Evolutionary conservation across 2,797 vertebrate species (phyloP).

Genomic region (Taeniopygia guttata): DNA sequence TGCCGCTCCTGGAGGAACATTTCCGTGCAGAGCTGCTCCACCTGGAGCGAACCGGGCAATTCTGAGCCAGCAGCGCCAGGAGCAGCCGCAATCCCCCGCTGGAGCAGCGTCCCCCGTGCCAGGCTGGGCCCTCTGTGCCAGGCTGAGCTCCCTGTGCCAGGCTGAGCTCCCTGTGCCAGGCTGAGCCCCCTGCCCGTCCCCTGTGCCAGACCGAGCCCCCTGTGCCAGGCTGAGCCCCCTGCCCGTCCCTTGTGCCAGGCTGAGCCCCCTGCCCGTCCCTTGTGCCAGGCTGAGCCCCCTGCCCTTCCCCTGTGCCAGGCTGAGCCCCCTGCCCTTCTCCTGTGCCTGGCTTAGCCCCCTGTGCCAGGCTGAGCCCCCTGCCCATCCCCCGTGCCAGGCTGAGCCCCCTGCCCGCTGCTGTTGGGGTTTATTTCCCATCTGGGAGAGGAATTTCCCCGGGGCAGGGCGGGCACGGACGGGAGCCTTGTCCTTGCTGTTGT

Average conservation of each 20-base stretch:
- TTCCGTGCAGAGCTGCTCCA: neutral
- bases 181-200: too few species aligned
- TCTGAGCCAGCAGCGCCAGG: neutral
- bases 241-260: too few species aligned
- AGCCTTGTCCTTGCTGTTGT: fast-evolving
- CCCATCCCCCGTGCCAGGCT: fast-evolving
- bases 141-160: too few species aligned
- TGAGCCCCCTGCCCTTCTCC: fast-evolving
- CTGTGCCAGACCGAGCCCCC: too few species aligned
- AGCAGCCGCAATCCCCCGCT: neutral
- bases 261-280: too few species aligned
- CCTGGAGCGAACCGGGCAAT: conserved; percentile 5
- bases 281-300: too few species aligned
- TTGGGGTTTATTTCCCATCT: fast-evolving
- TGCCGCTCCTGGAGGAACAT: neutral
- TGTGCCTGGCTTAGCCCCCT: too few species aligned
- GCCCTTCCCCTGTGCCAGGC: too few species aligned
- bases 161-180: too few species aligned
- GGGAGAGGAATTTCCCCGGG: fast-evolving
- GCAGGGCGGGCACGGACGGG: neutral
- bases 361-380: neutral
- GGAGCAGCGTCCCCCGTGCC: fast-evolving
- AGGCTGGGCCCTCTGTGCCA: too few species aligned
- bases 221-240: too few species aligned
- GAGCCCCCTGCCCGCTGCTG: fast-evolving